A percentile compares a stretch with the other conserved stretches of the same genome.
Evolutionary conservation across 2,797 vertebrate genomes (phyloP).

Genomic region (Anguilla pacifica): DNA sequence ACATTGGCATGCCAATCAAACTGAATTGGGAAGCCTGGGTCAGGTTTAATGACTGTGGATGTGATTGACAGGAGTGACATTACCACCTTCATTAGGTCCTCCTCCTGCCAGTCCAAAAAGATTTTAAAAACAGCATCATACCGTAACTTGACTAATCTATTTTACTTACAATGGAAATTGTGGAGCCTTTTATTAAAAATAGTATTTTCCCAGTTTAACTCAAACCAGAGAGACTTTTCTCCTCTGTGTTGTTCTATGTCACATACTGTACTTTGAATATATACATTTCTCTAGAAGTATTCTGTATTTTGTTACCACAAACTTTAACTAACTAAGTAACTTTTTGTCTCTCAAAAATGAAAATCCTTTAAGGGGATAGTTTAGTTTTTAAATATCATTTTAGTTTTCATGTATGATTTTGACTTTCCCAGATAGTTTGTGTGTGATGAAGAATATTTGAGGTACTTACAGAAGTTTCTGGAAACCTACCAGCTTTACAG

Average conservation of each 20-base stretch:
- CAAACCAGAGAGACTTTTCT: neutral
- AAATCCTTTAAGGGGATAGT: neutral
- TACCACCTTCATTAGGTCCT: neutral
- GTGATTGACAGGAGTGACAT: neutral
- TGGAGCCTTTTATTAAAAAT: neutral
- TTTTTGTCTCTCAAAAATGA: neutral
- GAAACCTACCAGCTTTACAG: neutral
- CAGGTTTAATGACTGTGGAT: neutral
- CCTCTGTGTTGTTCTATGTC: neutral
- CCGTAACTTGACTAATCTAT: neutral
- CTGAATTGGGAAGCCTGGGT: neutral
- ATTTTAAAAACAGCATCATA: too few species aligned
- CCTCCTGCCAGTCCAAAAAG: neutral
- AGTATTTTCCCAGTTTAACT: neutral
- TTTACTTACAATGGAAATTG: neutral
- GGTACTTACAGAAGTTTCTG: neutral
- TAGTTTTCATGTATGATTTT: neutral
- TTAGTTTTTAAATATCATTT: neutral
- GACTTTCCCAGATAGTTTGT: neutral
- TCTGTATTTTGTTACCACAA: neutral
- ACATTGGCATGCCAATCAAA: neutral
- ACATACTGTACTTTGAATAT: neutral
- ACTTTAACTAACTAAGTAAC: neutral
- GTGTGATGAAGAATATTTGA: neutral
- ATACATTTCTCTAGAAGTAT: neutral